Evolutionary conservation across 2,797 vertebrate species (phyloP), one percentile per base, ranked within the genome.

Genomic region (Gadopsis marmoratus): DNA sequence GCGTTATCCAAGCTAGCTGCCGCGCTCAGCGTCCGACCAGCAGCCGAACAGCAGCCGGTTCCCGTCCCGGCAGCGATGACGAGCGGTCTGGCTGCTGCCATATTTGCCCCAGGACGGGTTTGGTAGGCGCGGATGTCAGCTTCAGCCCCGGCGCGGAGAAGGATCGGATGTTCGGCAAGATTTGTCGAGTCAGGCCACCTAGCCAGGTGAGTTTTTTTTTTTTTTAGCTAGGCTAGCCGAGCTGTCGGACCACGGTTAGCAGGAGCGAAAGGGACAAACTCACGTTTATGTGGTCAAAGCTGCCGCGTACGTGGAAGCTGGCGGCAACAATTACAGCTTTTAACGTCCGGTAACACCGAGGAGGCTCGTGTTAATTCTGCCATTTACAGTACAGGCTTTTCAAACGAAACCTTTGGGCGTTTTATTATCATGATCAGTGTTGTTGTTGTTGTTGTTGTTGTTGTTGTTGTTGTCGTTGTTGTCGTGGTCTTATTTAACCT

Each of bases 31-130:
- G 3, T 53, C 62, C 67, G 21, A 72, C 35, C 79, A 61, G 75
- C 63, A 54, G 33, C 62, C 67, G 21, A 72, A 35, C 79, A 61
- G 75, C 63, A 54, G 33, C 69, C 68, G 77, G 45, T 61, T 54
- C 6, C n/a, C 3, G 47, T 66, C 74, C 23, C 74, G 41, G 35
- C 76, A 45, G 82, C 80, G 58, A 87, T 91, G 91, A 88, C 71
- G 19, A 87, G 71, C 13, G 58, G 7, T 41, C 59, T 37, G 56
- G 6, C 61, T 43, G 47, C 7, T 16, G 6, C 41, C 12, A 37
- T 31, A 11, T 37, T 1, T 1, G 10, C 69, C 11, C 11, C 17
- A 3, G 39, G 64, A 11, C 66, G 1, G 69, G 33, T 26, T 35
- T 54, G 64, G n/a, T 81, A 41, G 61, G 26, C 9, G 12, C 76